Conservation (phyloP, 2,797 vertebrate genomes). For the Onychomys arenicola region DNA sequence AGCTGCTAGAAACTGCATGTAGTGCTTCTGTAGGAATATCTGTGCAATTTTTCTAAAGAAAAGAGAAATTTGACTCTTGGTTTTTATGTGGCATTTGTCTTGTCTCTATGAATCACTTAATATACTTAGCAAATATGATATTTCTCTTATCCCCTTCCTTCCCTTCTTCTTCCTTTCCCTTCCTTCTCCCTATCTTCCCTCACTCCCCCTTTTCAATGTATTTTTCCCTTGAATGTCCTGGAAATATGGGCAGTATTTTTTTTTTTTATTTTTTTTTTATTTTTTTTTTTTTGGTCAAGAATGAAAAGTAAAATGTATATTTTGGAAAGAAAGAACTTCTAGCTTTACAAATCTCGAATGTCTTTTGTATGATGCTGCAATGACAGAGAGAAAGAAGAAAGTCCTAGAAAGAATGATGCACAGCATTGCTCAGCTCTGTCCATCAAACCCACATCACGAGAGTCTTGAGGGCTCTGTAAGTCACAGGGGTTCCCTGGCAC, state of each 20-base stretch:
- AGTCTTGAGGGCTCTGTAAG: neutral
- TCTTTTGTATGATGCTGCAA: neutral
- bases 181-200: accelerated
- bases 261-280: neutral
- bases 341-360: neutral
- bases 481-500: neutral
- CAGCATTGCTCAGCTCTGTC: neutral
- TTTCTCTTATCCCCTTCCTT: neutral
- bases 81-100: neutral
- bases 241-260: neutral
- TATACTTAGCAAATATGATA: neutral
- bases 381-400: neutral
- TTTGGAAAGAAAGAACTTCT: neutral
- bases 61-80: neutral
- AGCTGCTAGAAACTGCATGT: neutral
- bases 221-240: neutral
- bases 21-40: neutral
- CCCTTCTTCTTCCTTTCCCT: too few species aligned
- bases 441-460: neutral
- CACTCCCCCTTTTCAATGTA: accelerated
- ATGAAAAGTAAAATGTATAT: conserved; percentile 3
- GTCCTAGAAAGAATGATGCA: neutral
- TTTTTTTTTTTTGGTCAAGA: neutral
- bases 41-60: neutral
- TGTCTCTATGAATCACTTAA: neutral